Conservation (phyloP, 2,888 invertebrate species). For the Panzeria rudis region DNA sequence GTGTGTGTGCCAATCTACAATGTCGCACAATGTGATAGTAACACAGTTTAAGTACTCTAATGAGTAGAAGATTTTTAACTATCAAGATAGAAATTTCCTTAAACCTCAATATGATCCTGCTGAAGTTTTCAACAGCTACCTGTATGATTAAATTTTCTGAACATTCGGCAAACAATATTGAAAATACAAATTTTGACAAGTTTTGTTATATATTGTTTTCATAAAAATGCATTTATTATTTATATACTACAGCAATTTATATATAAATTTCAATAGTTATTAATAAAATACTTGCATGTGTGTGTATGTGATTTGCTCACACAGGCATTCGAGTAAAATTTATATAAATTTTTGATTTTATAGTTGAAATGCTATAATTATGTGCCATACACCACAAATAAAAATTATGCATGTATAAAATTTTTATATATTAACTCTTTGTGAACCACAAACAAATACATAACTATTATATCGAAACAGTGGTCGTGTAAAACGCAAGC, state of each 20-base stretch:
- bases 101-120: too few relatives aligned
- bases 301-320: background rate
- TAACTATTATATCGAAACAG: background rate
- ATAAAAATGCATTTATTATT: background rate
- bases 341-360: conserved; percentile 27
- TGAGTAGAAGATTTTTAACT: too few relatives aligned
- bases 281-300: background rate
- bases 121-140: too few relatives aligned
- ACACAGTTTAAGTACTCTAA: too few relatives aligned
- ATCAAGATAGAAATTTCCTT: too few relatives aligned
- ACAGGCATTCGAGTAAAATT: conserved; percentile 7
- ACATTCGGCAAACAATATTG: too few relatives aligned
- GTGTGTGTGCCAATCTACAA: background rate
- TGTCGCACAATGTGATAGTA: background rate
- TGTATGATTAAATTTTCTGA: too few relatives aligned
- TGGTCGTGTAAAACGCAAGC: background rate
- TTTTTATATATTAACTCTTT: conserved; percentile 50
- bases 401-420: background rate
- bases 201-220: conserved; percentile 14
- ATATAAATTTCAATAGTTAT: conserved; percentile 36
- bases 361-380: conserved; percentile 45
- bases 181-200: background rate
- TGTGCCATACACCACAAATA: conserved; percentile 44
- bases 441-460: conserved; percentile 32
- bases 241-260: background rate